phyloP scores from a whole-genome alignment of 2,797 vertebrate genomes.

The Melanotaenia maccullochi region DNA sequence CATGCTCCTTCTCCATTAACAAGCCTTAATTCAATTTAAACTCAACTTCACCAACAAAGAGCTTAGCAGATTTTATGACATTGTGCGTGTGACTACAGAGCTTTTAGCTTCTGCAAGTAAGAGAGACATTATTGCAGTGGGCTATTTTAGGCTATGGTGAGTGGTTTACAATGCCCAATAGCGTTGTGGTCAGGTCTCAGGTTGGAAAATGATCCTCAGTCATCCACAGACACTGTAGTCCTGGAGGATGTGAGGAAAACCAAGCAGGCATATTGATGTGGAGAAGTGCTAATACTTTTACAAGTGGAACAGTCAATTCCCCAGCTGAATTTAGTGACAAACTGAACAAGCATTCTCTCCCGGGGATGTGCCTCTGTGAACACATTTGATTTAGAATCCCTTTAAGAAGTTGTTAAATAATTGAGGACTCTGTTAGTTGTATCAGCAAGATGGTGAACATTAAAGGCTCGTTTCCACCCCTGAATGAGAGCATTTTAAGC shows the following conservation, averaged over 20 bases:
- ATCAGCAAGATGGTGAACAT: constrained; percentile 41
- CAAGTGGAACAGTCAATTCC: constrained; percentile 73
- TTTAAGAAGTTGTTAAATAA: constrained; percentile 77
- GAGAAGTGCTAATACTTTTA: constrained; percentile 74
- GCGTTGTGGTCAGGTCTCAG: constrained; percentile 79
- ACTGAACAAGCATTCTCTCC: constrained; percentile 63
- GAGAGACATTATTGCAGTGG: constrained; percentile 67
- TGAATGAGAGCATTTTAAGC: constrained; percentile 44
- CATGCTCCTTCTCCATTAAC: constrained; percentile 54
- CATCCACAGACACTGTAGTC: constrained; percentile 70
- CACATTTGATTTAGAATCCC: constrained; percentile 77
- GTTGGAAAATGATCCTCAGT: constrained; percentile 77
- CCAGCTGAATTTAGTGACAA: constrained; percentile 71
- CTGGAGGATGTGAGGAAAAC: constrained; percentile 73
- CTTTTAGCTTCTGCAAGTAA: constrained; percentile 63
- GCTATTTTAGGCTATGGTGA: constrained; percentile 76
- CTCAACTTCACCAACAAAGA: constrained; percentile 58
- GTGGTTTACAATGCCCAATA: constrained; percentile 80
- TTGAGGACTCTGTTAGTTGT: constrained; percentile 66
- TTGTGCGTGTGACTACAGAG: constrained; percentile 45
- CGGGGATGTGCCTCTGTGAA: constrained; percentile 59
- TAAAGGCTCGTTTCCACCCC: constrained; percentile 31
- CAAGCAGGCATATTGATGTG: constrained; percentile 72
- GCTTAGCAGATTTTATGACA: constrained; percentile 68
- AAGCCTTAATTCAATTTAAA: constrained; percentile 70